Evolutionary conservation across 2,888 invertebrate species (phyloP), one percentile per base, ranked within the genome.

Genomic region (Microdon myrmicae): DNA sequence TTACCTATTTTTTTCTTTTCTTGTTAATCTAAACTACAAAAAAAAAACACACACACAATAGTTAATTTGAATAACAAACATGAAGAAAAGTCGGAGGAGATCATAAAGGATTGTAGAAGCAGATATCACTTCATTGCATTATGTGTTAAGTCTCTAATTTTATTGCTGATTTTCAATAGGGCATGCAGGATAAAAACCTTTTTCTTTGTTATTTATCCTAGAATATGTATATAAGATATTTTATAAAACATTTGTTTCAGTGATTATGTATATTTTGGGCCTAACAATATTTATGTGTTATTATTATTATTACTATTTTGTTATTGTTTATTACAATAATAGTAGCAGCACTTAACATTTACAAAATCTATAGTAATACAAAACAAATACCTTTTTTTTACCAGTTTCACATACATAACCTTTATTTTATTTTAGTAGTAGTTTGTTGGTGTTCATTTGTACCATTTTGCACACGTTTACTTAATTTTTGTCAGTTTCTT

Each of bases 311-410:
- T 29, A 56, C 56, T 64, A 53, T 37, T 64, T 51, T 56, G 47
- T 64, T 64, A 64, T 64, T n/a, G n/a, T n/a, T n/a, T n/a, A n/a
- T n/a, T 58, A 58, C n/a, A n/a, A n/a, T 58, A 64, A 47, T 64
- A 58, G 51, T 64, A 64, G 64, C 47, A 58, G 35, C 51, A 53
- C 64, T 58, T 64, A 64, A 53, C 56, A 64, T 43, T 64, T 58
- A 64, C 64, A 64, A 64, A 58, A 64, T 58, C n/a, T n/a, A 64
- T 58, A 58, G 41, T 64, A 64, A 64, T 64, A 51, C 28, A 56
- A 56, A 64, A 64, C 51, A 58, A 64, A 41, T 61, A 39, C 25
- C 45, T 53, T 28, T 9, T 19, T 23, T 51, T 37, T 28, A 39
- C 25, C 29, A 43, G 19, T 25, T 37, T 8, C 34, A 19, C 2